Evolutionary conservation across 2,113 vertebrate species (phyloP).

Genomic region (Carollia perspicillata): DNA sequence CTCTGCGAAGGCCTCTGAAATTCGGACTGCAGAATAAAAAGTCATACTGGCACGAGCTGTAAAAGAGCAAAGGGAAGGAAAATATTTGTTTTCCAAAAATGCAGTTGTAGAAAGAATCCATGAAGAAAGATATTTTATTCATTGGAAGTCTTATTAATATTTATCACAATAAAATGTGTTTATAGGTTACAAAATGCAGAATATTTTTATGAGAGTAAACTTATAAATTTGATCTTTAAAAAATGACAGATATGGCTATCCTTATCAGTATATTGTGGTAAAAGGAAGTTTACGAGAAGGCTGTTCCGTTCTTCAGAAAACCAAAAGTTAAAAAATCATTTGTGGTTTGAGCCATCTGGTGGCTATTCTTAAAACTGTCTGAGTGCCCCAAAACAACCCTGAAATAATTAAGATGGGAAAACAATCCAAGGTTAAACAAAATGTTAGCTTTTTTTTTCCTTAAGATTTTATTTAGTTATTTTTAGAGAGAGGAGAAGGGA

Average conservation of each 20-base stretch:
- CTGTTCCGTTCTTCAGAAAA: conserved; percentile 14
- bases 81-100: background rate
- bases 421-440: conserved; percentile 24
- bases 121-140: background rate
- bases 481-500: too few relatives aligned
- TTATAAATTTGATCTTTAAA: background rate
- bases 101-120: background rate
- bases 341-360: conserved; percentile 70
- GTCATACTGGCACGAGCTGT: background rate
- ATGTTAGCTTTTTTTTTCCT: background rate
- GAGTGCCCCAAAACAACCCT: background rate
- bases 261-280: background rate
- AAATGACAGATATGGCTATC: background rate
- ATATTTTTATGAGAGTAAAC: background rate
- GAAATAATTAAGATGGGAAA: conserved; percentile 19
- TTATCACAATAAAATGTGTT: background rate
- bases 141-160: conserved; percentile 8
- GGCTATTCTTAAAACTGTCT: conserved; percentile 66
- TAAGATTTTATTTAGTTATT: too few relatives aligned
- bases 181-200: background rate
- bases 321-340: conserved; percentile 37
- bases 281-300: conserved; percentile 22
- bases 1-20: conserved; percentile 41
- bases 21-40: conserved; percentile 22
- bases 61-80: conserved; percentile 12